Evolutionary conservation across 2,888 invertebrate species (phyloP).

Genomic region (Drosophila anceps): DNA sequence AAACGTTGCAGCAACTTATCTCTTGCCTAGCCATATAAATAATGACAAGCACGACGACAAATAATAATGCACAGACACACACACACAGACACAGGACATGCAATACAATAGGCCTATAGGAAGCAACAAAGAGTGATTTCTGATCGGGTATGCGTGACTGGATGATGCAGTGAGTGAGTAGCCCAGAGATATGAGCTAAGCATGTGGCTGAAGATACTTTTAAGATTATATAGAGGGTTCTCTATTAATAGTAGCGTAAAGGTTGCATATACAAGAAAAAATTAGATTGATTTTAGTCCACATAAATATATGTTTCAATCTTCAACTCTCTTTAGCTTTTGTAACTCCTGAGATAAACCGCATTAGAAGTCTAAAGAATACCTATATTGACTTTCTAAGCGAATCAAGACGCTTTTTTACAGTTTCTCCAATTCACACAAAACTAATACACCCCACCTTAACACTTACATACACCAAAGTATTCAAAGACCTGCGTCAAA

Average conservation of each 20-base stretch:
- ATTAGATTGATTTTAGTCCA: neutral
- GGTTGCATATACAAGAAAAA: neutral
- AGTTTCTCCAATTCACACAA: neutral
- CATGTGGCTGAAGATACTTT: neutral
- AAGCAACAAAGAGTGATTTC: conserved; percentile 19
- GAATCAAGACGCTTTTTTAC: neutral
- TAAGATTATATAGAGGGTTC: too few relatives aligned
- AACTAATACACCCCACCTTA: neutral
- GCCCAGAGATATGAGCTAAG: neutral
- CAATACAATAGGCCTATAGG: conserved; percentile 61
- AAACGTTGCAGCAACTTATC: conserved; percentile 76
- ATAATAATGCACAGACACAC: conserved; percentile 74
- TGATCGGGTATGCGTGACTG: neutral
- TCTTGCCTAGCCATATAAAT: conserved; percentile 81
- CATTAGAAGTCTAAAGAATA: too few relatives aligned
- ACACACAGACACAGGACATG: conserved; percentile 51
- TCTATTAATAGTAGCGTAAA: neutral
- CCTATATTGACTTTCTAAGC: too few relatives aligned
- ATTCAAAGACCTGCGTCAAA: conserved; percentile 27
- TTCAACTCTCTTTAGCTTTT: neutral
- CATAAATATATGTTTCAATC: neutral
- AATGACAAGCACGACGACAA: conserved; percentile 83
- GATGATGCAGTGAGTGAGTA: neutral
- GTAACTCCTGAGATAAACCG: neutral
- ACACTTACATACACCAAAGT: too few relatives aligned